Base-by-base conservation (phyloP, 2,113 vertebrate genomes). In the Sciurus niger region DNA sequence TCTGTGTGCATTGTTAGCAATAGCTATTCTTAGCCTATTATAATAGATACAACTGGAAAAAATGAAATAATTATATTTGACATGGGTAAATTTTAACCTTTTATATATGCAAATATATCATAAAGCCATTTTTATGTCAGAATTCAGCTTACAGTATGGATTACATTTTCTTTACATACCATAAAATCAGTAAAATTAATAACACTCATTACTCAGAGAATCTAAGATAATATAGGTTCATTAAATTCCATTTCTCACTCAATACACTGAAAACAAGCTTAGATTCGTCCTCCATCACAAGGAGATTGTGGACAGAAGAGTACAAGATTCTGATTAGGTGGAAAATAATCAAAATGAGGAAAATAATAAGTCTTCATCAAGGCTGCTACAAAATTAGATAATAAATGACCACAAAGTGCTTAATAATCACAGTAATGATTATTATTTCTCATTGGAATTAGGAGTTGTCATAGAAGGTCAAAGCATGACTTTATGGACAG, bases 361-460 rank as follows among this genome's bases (percentile, higher is more conserved):
- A 58, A 90, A 84, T 34, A 72, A 43, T 58, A 85, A 22, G 78
- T 84, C 55, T 48, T 74, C 30, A 30, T 90, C 40, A 90, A 67
- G 28, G 68, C 28, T 94, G 63, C 88, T 74, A 6, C 67, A 68
- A 88, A 17, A 90, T 46, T 60, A 95, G 32, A 82, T 60, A 72
- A 32, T 63, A 68, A 94, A 89, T 20, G 43, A 65, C 46, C 67
- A 80, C 40, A 55, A 63, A 87, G 58, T 77, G 14, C 53, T 76
- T 76, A 65, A 87, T 80, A 82, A 94, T 94, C 70, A 73, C 2
- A 74, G 82, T 78, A 78, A 93, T 78, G 73, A 53, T 90, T 55
- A 78, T 74, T 92, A 92, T 80, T 97, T 89, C 93, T 83, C 94
- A 94, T 55, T n/a, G 43, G 63, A 93, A 94, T 80, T 78, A 95